Evolutionary conservation across 2,888 invertebrate genomes (phyloP).

Genomic region (Parascotia fuliginaria): DNA sequence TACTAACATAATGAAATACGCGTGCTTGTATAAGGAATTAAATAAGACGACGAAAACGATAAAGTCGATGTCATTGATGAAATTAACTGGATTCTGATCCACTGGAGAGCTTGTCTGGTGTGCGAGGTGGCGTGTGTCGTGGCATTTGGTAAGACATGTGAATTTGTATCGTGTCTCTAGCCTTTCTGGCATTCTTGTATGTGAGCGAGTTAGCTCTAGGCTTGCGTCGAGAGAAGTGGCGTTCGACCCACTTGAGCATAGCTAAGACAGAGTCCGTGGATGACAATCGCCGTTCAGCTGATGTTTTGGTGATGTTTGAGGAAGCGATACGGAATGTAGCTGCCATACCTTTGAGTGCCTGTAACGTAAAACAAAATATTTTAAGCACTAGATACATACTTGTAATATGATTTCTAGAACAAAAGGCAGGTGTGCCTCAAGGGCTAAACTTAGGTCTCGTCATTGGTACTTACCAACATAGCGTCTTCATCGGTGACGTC

Average conservation of each 20-base stretch:
- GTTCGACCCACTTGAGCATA: constrained; percentile 95
- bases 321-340: constrained; percentile 96
- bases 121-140: constrained; percentile 63
- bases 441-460: not conserved
- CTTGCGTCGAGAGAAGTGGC: constrained; percentile 92
- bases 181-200: constrained; percentile 85
- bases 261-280: constrained; percentile 96
- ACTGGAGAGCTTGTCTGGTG: constrained; percentile 68
- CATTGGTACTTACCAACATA: constrained; percentile 88
- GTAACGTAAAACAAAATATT: constrained; percentile 18
- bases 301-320: constrained; percentile 93
- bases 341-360: constrained; percentile 97
- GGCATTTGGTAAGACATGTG: constrained; percentile 89
- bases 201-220: constrained; percentile 90
- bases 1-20: not conserved
- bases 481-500: constrained; percentile 96
- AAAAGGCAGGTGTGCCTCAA: not conserved
- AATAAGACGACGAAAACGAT: constrained; percentile 19
- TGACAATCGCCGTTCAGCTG: constrained; percentile 94
- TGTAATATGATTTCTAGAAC: no score
- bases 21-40: constrained; percentile 20
- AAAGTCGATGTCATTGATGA: constrained; percentile 8
- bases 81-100: constrained; percentile 77
- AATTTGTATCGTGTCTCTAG: constrained; percentile 90
- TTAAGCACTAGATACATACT: no score